These are phyloP conservation scores for Paracanthobrama guichenoti DNA, from an alignment of 2,113 vertebrate species.

Conservation along the genomic window DNA sequence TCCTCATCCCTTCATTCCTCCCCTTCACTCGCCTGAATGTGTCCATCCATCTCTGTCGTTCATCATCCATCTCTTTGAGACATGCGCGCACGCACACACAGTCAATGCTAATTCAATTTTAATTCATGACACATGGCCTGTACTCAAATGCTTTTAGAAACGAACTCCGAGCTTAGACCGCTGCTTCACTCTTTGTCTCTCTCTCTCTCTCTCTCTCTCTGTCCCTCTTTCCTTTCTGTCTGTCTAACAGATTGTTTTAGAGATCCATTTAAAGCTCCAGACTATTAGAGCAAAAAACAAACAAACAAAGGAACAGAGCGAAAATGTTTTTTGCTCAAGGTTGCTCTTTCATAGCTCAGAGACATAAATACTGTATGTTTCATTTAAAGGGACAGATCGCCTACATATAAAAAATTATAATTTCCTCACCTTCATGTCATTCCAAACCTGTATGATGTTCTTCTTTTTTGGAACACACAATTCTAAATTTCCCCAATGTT, in stretches of 20 bases:
- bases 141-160: slow-evolving; percentile 30
- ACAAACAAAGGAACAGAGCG: not conserved
- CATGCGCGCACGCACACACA: not conserved
- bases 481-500: no score
- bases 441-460: not conserved
- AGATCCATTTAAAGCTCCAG: slow-evolving; percentile 16
- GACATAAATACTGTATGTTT: slow-evolving; percentile 63
- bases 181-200: no score
- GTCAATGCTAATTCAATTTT: slow-evolving; percentile 46
- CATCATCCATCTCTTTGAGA: slow-evolving; percentile 30
- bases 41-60: slow-evolving; percentile 33
- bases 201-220: not conserved
- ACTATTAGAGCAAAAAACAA: slow-evolving; percentile 7
- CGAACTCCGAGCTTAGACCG: slow-evolving; percentile 28
- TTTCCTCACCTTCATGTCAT: not conserved
- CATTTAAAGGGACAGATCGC: not conserved
- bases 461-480: not conserved
- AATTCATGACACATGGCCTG: slow-evolving; percentile 49
- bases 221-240: not conserved
- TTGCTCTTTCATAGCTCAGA: slow-evolving; percentile 60
- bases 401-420: not conserved
- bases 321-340: slow-evolving; percentile 55
- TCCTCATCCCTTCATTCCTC: slow-evolving; percentile 12
- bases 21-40: slow-evolving; percentile 30
- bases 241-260: not conserved